Evolutionary conservation across 2,888 invertebrate species (phyloP).

Genomic region (Ormyrus thymus): DNA sequence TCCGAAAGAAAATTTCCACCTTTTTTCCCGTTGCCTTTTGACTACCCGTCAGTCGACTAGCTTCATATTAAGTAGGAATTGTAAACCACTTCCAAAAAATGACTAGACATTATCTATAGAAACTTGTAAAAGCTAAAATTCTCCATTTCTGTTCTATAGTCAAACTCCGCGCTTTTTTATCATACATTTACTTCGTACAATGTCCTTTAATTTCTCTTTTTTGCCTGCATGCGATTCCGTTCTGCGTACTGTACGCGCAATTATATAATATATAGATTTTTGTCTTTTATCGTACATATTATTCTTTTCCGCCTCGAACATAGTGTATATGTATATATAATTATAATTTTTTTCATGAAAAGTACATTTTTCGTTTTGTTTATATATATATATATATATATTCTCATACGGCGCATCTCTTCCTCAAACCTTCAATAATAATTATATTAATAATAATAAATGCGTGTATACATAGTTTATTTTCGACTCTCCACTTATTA

Average conservation of each 20-base stretch:
- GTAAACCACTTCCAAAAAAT: slow-evolving; percentile 66
- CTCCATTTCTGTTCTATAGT: slow-evolving; percentile 24
- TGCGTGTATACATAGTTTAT: slow-evolving; percentile 59
- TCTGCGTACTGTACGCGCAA: slow-evolving; percentile 23
- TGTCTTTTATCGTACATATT: slow-evolving; percentile 63
- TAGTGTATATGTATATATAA: slow-evolving; percentile 56
- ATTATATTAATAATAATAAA: slow-evolving; percentile 65
- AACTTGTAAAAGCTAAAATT: slow-evolving; percentile 44
- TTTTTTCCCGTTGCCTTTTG: neutral
- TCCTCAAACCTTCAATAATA: slow-evolving; percentile 52
- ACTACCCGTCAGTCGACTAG: slow-evolving; percentile 64
- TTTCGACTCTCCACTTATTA: slow-evolving; percentile 56
- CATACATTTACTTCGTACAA: slow-evolving; percentile 47
- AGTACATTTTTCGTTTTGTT: slow-evolving; percentile 55
- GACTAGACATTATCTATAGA: slow-evolving; percentile 65
- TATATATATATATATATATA: slow-evolving; percentile 40
- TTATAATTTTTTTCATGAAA: slow-evolving; percentile 53
- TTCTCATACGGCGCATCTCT: slow-evolving; percentile 54
- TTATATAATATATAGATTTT: slow-evolving; percentile 57
- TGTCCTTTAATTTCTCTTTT: neutral
- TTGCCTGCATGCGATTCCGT: neutral
- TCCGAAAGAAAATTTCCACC: no score
- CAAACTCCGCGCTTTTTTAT: slow-evolving; percentile 49
- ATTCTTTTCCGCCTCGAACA: slow-evolving; percentile 57
- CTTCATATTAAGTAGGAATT: slow-evolving; percentile 62